A percentile compares a stretch with the other conserved stretches of the same genome.
Evolutionary conservation across 2,888 invertebrate genomes (phyloP).

Genomic region (Eucriotettix oculatus): DNA sequence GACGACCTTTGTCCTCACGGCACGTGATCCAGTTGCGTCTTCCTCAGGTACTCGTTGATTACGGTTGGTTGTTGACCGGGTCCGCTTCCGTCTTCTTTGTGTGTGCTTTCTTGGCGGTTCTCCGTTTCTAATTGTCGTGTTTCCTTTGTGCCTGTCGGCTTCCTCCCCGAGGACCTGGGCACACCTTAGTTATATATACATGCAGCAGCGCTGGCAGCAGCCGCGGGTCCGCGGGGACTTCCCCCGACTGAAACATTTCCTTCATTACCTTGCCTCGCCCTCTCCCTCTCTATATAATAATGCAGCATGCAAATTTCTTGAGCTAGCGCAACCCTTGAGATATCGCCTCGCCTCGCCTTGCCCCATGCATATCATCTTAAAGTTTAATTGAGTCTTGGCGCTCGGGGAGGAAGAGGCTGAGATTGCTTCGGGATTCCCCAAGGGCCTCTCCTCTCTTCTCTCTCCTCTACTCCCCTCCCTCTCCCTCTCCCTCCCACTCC

Average conservation of each 20-base stretch:
- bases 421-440: constrained; percentile 29
- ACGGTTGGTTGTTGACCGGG: no score
- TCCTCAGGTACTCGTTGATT: no score
- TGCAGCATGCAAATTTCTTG: constrained; percentile 15
- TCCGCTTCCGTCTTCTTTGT: no score
- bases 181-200: not conserved
- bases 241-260: constrained; percentile 12
- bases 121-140: no score
- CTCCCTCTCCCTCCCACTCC: constrained; percentile 1
- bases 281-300: constrained; percentile 11
- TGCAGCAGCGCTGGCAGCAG: not conserved
- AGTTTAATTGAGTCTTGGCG: constrained; percentile 54
- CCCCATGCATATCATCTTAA: constrained; percentile 41
- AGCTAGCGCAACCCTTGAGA: constrained; percentile 11
- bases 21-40: no score
- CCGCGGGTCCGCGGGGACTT: constrained; percentile 7
- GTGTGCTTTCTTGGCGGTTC: no score
- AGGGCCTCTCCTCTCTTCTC: constrained; percentile 23
- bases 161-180: no score
- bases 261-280: constrained; percentile 11
- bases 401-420: constrained; percentile 26
- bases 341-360: constrained; percentile 37
- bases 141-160: no score
- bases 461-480: constrained; percentile 20
- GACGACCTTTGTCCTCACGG: no score